Conservation (phyloP, 2,797 vertebrate genomes). For the Propithecus perrieri region DNA sequence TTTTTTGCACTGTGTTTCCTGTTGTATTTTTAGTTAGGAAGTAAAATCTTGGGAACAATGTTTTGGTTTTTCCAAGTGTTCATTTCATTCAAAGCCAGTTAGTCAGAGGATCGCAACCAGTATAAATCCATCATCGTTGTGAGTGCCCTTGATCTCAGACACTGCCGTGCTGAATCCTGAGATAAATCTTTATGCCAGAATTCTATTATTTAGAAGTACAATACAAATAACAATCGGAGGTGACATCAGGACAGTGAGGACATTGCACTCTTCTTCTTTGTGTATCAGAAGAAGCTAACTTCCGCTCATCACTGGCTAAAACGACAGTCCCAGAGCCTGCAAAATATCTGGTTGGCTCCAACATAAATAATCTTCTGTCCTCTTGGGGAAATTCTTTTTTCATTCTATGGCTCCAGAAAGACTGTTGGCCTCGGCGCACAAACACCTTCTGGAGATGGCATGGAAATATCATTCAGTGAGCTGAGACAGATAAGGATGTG, state of each 20-base stretch:
- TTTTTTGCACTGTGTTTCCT: constrained; percentile 18
- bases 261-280: constrained; percentile 73
- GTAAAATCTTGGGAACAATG: constrained; percentile 51
- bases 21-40: constrained; percentile 40
- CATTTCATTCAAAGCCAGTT: constrained; percentile 82
- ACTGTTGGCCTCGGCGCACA: background rate
- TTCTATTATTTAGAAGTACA: constrained; percentile 83
- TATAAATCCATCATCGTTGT: constrained; percentile 82
- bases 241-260: constrained; percentile 79
- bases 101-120: constrained; percentile 81
- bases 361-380: constrained; percentile 41
- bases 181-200: constrained; percentile 84
- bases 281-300: constrained; percentile 82
- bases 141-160: constrained; percentile 76
- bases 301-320: constrained; percentile 74
- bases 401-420: constrained; percentile 35
- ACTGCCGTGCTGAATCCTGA: constrained; percentile 83
- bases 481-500: constrained; percentile 44
- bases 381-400: constrained; percentile 12
- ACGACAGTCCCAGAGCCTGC: constrained; percentile 31
- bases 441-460: constrained; percentile 37
- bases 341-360: constrained; percentile 36
- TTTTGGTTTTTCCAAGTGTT: constrained; percentile 68
- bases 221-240: constrained; percentile 83
- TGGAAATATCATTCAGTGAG: constrained; percentile 47